phyloP scores from a whole-genome alignment of 2,888 invertebrate genomes.

The Ennomos quercinarius region DNA sequence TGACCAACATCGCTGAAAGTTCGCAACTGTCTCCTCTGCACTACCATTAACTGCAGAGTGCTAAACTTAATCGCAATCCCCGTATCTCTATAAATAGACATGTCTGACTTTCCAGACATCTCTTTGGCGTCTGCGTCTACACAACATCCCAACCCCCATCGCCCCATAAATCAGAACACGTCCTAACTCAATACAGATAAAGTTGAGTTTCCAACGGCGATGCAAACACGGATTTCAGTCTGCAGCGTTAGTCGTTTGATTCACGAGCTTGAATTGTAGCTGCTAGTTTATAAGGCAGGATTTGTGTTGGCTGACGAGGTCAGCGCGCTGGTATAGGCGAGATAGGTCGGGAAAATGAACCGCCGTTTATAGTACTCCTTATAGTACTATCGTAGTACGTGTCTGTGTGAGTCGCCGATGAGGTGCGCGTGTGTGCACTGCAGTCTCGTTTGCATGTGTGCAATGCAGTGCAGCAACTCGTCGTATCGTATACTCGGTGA shows the following conservation, averaged over 20 bases:
- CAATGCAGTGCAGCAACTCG: conserved; percentile 38
- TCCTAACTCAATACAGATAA: conserved; percentile 44
- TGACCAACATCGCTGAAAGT: conserved; percentile 49
- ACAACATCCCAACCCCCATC: conserved; percentile 47
- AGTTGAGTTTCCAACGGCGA: conserved; percentile 41
- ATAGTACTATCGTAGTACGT: conserved; percentile 77
- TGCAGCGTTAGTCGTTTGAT: conserved; percentile 32
- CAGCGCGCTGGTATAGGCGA: conserved; percentile 58
- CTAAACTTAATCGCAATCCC: conserved; percentile 65
- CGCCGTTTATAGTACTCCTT: conserved; percentile 79
- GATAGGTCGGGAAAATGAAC: conserved; percentile 76
- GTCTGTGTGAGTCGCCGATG: conserved; percentile 52
- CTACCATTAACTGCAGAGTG: conserved; percentile 56
- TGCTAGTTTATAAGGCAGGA: conserved; percentile 45
- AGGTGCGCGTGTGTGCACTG: conserved; percentile 50
- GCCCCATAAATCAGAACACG: conserved; percentile 37
- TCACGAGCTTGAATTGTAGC: conserved; percentile 40
- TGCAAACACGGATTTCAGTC: conserved; percentile 32
- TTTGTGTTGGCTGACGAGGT: conserved; percentile 39
- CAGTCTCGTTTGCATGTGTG: conserved; percentile 58
- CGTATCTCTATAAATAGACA: conserved; percentile 77
- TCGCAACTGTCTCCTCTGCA: conserved; percentile 48
- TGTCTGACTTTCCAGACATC: conserved; percentile 77
- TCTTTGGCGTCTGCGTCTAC: conserved; percentile 44
- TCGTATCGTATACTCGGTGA: conserved; percentile 62